These are phyloP conservation scores for Phacellophora camtschatica DNA, from an alignment of 30 jellyfish, hydroid and myxozoan species.

Conservation along the genomic window DNA sequence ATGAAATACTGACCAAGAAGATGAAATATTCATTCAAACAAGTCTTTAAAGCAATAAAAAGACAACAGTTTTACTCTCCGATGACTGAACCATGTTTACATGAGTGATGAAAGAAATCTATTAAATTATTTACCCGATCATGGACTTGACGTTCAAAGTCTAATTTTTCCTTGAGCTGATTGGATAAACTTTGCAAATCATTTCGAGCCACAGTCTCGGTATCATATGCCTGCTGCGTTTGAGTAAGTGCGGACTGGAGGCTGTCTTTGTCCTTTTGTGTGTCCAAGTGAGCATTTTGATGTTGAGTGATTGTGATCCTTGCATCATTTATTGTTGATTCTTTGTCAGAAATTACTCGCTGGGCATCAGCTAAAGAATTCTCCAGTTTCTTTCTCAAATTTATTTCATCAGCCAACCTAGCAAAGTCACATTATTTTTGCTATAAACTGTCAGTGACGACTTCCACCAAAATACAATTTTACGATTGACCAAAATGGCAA, in stretches of 20 bases:
- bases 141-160: conserved; percentile 82
- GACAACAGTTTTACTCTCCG: too few species aligned
- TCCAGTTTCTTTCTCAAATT: conserved; percentile 70
- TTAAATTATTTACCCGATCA: conserved; percentile 52
- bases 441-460: too few species aligned
- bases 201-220: conserved; percentile 77
- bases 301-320: conserved; percentile 81
- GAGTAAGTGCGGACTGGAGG: conserved; percentile 59
- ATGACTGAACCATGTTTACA: too few species aligned
- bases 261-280: conserved; percentile 83
- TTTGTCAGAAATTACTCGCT: conserved; percentile 79
- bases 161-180: conserved; percentile 73
- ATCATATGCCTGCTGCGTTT: conserved; percentile 62
- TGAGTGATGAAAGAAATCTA: background rate
- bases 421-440: too few species aligned
- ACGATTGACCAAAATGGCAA: background rate
- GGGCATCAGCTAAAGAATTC: conserved; percentile 94
- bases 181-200: conserved; percentile 63
- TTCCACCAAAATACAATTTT: background rate
- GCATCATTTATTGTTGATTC: conserved; percentile 69
- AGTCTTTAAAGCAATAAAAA: too few species aligned
- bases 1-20: too few species aligned
- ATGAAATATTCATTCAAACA: too few species aligned
- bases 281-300: conserved; percentile 89
- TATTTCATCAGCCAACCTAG: conserved; percentile 72